Base-by-base conservation (phyloP, 2,797 vertebrate species). In the Dromococcyx pavoninus region DNA sequence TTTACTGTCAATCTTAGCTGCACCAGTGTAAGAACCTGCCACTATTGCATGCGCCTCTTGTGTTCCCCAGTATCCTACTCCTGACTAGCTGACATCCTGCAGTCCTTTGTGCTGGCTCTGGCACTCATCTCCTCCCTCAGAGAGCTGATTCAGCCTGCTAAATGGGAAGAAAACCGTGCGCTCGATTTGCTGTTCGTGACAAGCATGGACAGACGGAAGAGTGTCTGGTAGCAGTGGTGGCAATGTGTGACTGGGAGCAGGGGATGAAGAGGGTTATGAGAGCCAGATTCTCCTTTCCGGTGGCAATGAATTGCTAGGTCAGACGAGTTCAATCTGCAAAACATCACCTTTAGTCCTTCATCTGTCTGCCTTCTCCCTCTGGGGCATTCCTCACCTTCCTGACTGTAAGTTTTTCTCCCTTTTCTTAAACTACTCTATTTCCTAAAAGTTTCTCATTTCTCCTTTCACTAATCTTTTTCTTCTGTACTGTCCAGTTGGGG, bases 281-380 rank as follows among this genome's bases (percentile, higher is more conserved):
- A 57, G 83, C 25, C 2, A 12, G 21, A 21, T 51, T 77, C 25
- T 54, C 23, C 58, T 72, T 88, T 71, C 32, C 1, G 15, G 12
- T 50, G 37, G 30, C 32, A 77, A 7, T 58, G 22, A 80, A 35
- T 88, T 80, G 50, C 57, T 50, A 22, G 17, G 51, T 44, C 54
- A 65, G 88, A 93, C 7, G 13, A 86, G 54, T 92, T 57, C 69
- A 77, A 64, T 75, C 65, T 70, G 82, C 72, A 77, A 56, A 90
- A 72, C 78, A n/a, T 94, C 71, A 81, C 79, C 50, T 91, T 92
- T 87, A 71, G 51, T 54, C 28, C 50, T 88, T 71, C 17, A 53
- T 44, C 7, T 60, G 43, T 50, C 41, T 64, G 61, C 13, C 87
- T 89, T 93, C 32, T 86, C 30, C 58, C 87, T 73, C 43, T 66